These are phyloP conservation scores for Drosophila suzukii DNA, from an alignment of 1,140 invertebrate genomes.

Conservation along the genomic window DNA sequence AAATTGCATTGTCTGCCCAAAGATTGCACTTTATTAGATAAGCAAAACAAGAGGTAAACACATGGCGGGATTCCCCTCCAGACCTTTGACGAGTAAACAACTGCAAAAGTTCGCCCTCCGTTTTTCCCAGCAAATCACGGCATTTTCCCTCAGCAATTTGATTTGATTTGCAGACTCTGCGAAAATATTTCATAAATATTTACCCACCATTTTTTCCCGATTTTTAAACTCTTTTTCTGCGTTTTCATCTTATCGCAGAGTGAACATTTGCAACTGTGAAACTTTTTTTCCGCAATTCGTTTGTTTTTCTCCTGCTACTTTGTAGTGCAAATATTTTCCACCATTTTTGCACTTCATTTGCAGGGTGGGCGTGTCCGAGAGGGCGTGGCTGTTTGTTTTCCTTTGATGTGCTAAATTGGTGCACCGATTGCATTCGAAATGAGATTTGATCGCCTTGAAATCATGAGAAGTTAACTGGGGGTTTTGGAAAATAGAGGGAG, in stretches of 20 bases:
- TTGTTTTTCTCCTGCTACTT: constrained; percentile 43
- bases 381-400: constrained; percentile 17
- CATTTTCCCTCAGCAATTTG: constrained; percentile 36
- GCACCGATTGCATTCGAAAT: constrained; percentile 48
- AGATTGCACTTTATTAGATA: constrained; percentile 14
- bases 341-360: constrained; percentile 47
- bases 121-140: constrained; percentile 34
- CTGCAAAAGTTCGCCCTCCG: background rate
- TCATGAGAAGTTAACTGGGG: constrained; percentile 4
- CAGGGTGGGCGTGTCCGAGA: constrained; percentile 2
- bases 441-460: constrained; percentile 32
- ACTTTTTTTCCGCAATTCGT: constrained; percentile 34
- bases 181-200: constrained; percentile 57
- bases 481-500: background rate
- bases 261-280: constrained; percentile 31
- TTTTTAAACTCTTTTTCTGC: constrained; percentile 7
- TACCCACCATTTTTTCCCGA: constrained; percentile 27
- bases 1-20: constrained; percentile 45
- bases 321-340: constrained; percentile 56
- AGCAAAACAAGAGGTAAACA: constrained; percentile 12
- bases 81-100: constrained; percentile 28
- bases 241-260: background rate
- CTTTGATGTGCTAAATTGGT: constrained; percentile 46
- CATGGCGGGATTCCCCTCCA: background rate
- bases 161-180: constrained; percentile 53